Conservation (phyloP, 2,113 vertebrate genomes). For the Jacana jacana region DNA sequence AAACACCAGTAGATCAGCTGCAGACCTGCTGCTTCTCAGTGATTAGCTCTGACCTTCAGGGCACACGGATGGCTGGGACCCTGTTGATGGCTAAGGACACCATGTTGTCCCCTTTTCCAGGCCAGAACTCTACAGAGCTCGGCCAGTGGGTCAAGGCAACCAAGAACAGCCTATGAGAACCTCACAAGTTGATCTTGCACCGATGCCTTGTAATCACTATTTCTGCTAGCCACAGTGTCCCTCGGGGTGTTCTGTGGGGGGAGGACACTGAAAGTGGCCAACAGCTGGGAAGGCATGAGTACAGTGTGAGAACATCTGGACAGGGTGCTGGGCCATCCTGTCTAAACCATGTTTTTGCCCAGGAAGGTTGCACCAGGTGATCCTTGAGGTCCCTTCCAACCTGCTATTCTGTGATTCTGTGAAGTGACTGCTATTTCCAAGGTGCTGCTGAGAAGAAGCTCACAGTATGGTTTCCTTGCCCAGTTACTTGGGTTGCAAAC, state of each 20-base stretch:
- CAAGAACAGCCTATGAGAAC: background rate
- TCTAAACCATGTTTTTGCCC: background rate
- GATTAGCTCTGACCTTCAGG: background rate
- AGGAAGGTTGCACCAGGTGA: background rate
- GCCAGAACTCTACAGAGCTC: background rate
- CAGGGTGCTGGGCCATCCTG: background rate
- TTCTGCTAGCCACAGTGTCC: background rate
- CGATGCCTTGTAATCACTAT: background rate
- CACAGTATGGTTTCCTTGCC: background rate
- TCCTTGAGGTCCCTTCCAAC: background rate
- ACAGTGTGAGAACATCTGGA: background rate
- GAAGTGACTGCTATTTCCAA: background rate
- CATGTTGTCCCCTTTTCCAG: background rate
- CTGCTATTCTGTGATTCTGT: background rate
- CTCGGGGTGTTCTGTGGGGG: background rate
- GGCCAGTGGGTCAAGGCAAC: background rate
- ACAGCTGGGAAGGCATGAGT: background rate
- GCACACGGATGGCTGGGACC: background rate
- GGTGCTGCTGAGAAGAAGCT: background rate
- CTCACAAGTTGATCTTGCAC: fast-evolving
- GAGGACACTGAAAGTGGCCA: background rate
- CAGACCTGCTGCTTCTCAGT: background rate
- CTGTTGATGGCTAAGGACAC: background rate
- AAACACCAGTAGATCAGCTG: background rate
- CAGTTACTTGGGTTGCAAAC: background rate